A percentile compares a stretch with the other conserved stretches of the same genome.
These are phyloP conservation scores for Apoderus coryli DNA, from an alignment of 2,888 invertebrate genomes.

Conservation along the genomic window DNA sequence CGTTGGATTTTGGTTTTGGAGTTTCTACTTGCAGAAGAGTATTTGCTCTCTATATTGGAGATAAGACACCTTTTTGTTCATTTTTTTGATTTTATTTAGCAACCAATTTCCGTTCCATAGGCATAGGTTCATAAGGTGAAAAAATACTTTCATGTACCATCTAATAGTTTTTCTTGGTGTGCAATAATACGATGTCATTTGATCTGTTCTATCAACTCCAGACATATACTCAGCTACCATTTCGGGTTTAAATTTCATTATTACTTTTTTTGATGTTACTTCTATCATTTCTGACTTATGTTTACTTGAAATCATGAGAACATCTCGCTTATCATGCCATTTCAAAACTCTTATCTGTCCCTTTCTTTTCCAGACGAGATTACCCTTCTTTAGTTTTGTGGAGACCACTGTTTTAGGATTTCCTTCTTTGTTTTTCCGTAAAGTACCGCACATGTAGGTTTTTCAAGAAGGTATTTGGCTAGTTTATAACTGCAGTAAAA, in stretches of 20 bases:
- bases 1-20: conserved; percentile 4
- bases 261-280: too few species aligned
- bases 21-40: conserved; percentile 5
- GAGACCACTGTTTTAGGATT: conserved; percentile 4
- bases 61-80: conserved; percentile 5
- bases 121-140: conserved; percentile 3
- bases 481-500: conserved; percentile 7
- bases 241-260: too few species aligned
- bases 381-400: conserved; percentile 6
- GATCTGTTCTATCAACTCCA: too few species aligned
- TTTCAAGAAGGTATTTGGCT: conserved; percentile 6
- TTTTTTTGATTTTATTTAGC: conserved; percentile 7
- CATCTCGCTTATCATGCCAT: conserved; percentile 8
- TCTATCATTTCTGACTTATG: conserved; percentile 7
- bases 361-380: conserved; percentile 7
- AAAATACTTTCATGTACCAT: conserved; percentile 5
- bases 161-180: conserved; percentile 4
- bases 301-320: conserved; percentile 7
- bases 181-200: too few species aligned
- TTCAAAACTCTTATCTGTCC: conserved; percentile 7
- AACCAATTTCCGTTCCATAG: conserved; percentile 6
- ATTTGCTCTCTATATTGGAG: conserved; percentile 5
- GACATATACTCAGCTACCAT: too few species aligned
- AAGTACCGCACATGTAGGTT: conserved; percentile 5
- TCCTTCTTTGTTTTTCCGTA: conserved; percentile 4